Conservation (phyloP, 2,797 vertebrate genomes). For the Gambusia yucatana region DNA sequence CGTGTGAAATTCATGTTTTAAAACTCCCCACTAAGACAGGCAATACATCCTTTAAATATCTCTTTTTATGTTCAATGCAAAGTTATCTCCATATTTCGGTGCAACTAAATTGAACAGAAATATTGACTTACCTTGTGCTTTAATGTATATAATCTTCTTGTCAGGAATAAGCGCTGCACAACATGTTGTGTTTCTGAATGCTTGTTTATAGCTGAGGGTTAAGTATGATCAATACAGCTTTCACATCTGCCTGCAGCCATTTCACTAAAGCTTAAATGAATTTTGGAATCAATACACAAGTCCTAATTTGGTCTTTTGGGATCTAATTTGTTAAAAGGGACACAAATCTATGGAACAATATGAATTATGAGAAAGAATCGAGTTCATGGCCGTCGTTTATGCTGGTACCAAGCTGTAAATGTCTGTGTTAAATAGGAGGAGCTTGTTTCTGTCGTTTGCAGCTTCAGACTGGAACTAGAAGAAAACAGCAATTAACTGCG, state of each 20-base stretch:
- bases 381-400: background rate
- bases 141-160: background rate
- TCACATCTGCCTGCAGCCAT: background rate
- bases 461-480: background rate
- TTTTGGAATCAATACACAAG: background rate
- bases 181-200: background rate
- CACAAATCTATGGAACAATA: background rate
- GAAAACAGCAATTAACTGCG: background rate
- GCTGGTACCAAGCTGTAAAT: background rate
- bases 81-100: background rate
- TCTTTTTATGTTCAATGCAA: background rate
- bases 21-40: background rate
- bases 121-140: background rate
- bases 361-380: background rate
- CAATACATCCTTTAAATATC: background rate
- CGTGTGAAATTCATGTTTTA: conserved; percentile 18
- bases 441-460: background rate
- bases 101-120: background rate
- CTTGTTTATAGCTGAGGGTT: background rate
- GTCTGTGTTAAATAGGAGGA: background rate
- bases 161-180: background rate
- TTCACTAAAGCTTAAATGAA: background rate
- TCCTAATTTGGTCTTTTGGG: background rate
- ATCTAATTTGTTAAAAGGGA: background rate
- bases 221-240: conserved; percentile 1